These are phyloP conservation scores for Stomatorhinus walkeri DNA, from an alignment of 2,797 vertebrate genomes.

Conservation along the genomic window DNA sequence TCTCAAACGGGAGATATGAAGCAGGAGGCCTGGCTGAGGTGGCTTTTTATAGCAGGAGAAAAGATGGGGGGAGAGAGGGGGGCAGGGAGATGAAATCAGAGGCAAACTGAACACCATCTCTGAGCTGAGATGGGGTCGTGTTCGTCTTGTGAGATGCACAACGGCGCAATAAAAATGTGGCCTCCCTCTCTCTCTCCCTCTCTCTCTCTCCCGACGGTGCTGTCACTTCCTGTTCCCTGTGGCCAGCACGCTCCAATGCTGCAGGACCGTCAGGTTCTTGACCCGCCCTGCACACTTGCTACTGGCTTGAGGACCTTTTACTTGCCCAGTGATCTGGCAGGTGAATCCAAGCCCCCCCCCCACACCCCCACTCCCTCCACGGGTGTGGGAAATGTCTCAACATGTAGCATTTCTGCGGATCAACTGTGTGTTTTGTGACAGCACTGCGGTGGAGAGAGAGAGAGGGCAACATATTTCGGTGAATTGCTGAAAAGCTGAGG, in stretches of 20 bases:
- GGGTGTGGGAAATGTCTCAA: neutral
- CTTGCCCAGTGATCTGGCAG: neutral
- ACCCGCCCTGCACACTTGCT: neutral
- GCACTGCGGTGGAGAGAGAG: neutral
- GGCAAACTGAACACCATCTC: neutral
- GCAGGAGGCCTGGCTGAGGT: neutral
- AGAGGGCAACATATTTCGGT: neutral
- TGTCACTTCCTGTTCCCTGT: neutral
- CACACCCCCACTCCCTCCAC: neutral
- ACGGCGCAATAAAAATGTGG: neutral
- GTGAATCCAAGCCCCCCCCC: neutral
- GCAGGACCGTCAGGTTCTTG: neutral
- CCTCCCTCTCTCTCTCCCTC: neutral
- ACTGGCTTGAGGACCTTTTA: neutral
- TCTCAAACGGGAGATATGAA: neutral
- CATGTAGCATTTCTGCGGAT: neutral
- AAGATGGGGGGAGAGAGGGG: neutral
- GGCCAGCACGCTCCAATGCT: neutral
- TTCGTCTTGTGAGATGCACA: neutral
- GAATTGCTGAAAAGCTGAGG: neutral
- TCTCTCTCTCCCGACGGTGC: neutral
- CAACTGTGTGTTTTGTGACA: neutral
- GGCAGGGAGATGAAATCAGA: neutral
- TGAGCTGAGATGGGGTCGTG: neutral
- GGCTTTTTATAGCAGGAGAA: slow-evolving; percentile 7